Evolutionary conservation across 2,113 vertebrate genomes (phyloP).

Genomic region (Pantherophis guttatus): DNA sequence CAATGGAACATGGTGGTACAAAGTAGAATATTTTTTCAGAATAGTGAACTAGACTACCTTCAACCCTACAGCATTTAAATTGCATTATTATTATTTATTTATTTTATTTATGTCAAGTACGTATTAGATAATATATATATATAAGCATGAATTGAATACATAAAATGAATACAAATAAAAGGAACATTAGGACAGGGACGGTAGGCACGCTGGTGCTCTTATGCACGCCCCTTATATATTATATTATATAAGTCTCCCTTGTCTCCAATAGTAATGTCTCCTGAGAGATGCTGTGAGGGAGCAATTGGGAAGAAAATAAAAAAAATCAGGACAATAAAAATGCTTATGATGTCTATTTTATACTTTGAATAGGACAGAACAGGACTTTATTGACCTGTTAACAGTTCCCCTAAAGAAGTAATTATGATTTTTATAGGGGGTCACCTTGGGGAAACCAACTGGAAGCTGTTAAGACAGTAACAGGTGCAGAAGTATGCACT

Average conservation of each 20-base stretch:
- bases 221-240: neutral
- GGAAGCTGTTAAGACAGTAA: neutral
- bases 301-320: neutral
- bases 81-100: neutral
- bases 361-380: neutral
- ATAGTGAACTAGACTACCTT: neutral
- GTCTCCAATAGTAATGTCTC: neutral
- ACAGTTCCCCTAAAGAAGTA: neutral
- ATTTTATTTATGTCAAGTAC: too few species aligned
- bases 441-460: neutral
- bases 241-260: neutral
- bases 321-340: neutral
- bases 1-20: neutral
- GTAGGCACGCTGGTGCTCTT: too few species aligned
- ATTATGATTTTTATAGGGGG: neutral
- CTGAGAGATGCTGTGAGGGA: neutral
- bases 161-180: too few species aligned
- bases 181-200: too few species aligned
- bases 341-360: neutral
- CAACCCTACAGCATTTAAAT: neutral
- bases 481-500: neutral
- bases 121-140: too few species aligned
- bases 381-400: neutral
- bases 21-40: neutral
- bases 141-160: too few species aligned